Evolutionary conservation across 2,113 vertebrate genomes (phyloP).

Genomic region (Xerus inauris): DNA sequence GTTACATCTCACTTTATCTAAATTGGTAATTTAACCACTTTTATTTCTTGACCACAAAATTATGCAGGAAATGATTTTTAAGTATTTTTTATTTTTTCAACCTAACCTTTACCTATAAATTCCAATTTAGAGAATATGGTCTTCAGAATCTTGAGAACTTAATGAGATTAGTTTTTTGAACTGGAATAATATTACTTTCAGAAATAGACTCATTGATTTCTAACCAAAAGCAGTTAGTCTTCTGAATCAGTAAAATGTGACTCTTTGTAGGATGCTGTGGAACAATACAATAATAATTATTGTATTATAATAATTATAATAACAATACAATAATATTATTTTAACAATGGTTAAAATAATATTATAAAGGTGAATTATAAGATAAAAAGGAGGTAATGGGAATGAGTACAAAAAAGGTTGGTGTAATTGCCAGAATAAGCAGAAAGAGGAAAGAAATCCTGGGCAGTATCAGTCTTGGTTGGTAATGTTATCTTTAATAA

Average conservation of each 20-base stretch:
- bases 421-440: not conserved
- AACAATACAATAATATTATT: no score
- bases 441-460: not conserved
- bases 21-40: not conserved
- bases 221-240: not conserved
- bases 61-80: not conserved
- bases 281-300: no score
- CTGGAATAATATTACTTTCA: not conserved
- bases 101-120: not conserved
- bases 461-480: not conserved
- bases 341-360: not conserved
- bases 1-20: not conserved
- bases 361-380: not conserved
- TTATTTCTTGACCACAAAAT: constrained; percentile 9
- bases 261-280: not conserved
- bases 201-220: not conserved
- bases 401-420: not conserved
- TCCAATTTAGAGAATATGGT: constrained; percentile 9
- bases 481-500: not conserved
- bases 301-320: no score
- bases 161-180: not conserved
- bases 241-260: not conserved
- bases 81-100: constrained; percentile 1
- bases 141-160: not conserved
- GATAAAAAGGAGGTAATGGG: not conserved